Base-by-base conservation (phyloP, 2,113 vertebrate genomes). In the Tetrao urogallus region DNA sequence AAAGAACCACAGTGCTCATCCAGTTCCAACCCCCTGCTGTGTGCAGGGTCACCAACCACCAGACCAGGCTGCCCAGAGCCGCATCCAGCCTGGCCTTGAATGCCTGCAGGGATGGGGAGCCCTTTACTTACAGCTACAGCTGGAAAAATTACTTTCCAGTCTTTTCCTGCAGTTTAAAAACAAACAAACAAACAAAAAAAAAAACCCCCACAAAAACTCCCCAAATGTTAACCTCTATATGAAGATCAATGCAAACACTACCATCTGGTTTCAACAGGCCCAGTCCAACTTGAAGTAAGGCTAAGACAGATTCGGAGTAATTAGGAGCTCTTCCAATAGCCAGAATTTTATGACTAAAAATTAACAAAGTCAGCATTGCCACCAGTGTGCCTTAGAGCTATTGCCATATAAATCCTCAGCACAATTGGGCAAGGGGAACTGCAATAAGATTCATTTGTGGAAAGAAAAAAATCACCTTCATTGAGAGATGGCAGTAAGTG, bases 311-410 rank as follows among this genome's bases (percentile, higher is more conserved):
- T 88, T 84, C 1, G 5, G 6, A 93, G 85, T 90, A 96, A 96
- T 97, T 89, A 97, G 96, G 91, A 96, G 75, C 93, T 91, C 17
- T 2, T 86, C 93, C 95, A 95, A 95, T 34, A 96, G 86, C 52
- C 95, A 96, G 86, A 94, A 94, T 97, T 95, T 97, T 93, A 95
- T 92, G 73, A 89, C 82, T 91, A 90, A 95, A 92, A 93, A 95
- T 92, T 82, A 93, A 74, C n/a, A 4, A 25, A 4, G 6, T 58
- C 8, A 11, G 88, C 89, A 88, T 88, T 96, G 69, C 94, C 82
- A 95, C 83, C 82, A 42, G 78, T 11, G 60, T 16, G 1, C 71
- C 93, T 86, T 48, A 8, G 76, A 94, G 91, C 91, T 87, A 71
- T 5, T 60, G 90, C 86, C 66, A 83, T 66, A 89, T 60, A 91